Percentiles rank a stretch among this genome's conserved stretches.
phyloP scores from a whole-genome alignment of 1,140 invertebrate species.

The Neodiprion fabricii region DNA sequence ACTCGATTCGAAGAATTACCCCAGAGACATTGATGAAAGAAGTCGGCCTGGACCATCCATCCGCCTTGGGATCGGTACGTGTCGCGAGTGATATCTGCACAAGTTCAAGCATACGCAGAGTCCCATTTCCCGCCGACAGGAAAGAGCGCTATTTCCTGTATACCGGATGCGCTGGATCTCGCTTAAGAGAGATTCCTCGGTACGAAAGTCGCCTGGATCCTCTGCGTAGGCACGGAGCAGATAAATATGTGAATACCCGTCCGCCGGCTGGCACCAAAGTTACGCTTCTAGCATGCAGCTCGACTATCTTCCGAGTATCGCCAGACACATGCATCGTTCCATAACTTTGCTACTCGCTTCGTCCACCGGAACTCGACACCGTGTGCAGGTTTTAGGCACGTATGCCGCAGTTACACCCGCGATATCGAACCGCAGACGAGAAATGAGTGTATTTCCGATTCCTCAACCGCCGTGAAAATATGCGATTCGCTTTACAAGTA shows the following conservation, averaged over 20 bases:
- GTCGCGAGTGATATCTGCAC: too few relatives aligned
- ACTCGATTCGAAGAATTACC: not conserved
- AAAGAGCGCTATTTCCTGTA: not conserved
- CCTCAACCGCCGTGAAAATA: not conserved
- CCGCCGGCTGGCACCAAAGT: not conserved
- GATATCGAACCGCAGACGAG: not conserved
- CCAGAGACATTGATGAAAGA: not conserved
- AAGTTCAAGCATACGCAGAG: not conserved
- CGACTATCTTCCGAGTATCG: constrained; percentile 1
- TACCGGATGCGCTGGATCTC: not conserved
- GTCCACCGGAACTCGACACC: not conserved
- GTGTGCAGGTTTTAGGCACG: not conserved
- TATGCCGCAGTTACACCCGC: not conserved
- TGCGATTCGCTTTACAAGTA: not conserved
- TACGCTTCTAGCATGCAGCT: not conserved
- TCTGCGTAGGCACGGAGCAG: not conserved
- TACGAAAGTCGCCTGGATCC: not conserved
- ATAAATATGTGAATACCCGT: not conserved
- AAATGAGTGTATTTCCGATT: not conserved
- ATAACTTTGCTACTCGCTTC: not conserved
- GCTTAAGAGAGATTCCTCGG: not conserved
- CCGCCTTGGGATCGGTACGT: too few relatives aligned
- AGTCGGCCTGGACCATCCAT: not conserved
- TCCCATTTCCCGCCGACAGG: not conserved
- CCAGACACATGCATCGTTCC: not conserved